A percentile compares a stretch with the other conserved stretches of the same genome.
These are phyloP conservation scores for Heliornis fulica DNA, from an alignment of 2,113 vertebrate species.

Conservation along the genomic window DNA sequence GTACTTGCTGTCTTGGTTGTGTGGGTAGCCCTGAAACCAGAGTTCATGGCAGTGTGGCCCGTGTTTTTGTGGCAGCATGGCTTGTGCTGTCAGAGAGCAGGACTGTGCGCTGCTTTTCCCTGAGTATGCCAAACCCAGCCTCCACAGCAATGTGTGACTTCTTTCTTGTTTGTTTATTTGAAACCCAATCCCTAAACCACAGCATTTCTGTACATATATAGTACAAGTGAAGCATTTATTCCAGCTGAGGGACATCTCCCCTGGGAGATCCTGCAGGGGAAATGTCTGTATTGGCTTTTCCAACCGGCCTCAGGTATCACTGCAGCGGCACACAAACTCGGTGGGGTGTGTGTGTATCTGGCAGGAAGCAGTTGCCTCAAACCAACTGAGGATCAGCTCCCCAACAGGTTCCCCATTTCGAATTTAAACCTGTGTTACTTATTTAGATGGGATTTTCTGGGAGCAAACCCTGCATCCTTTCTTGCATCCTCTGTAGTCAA, in stretches of 20 bases:
- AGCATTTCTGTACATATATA: neutral
- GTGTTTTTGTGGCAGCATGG: neutral
- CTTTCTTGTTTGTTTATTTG: neutral
- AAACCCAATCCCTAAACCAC: neutral
- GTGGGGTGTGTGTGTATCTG: neutral
- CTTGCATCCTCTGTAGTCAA: neutral
- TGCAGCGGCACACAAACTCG: neutral
- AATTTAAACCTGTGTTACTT: constrained; percentile 2
- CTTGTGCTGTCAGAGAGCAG: neutral
- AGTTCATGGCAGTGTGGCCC: neutral
- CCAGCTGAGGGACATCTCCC: neutral
- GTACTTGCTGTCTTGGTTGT: neutral
- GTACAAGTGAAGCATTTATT: neutral
- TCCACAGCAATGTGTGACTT: neutral
- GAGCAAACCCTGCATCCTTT: neutral
- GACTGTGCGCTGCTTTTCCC: neutral
- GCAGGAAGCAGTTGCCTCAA: neutral
- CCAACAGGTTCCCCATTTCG: neutral
- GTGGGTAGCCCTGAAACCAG: neutral
- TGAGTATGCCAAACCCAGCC: neutral
- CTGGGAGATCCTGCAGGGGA: neutral
- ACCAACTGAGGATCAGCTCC: neutral
- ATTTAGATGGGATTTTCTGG: neutral
- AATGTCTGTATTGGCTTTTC: neutral
- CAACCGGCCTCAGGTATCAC: neutral